Conservation (phyloP, 1,140 invertebrate species). For the Aphaenogaster ashmeadi region DNA sequence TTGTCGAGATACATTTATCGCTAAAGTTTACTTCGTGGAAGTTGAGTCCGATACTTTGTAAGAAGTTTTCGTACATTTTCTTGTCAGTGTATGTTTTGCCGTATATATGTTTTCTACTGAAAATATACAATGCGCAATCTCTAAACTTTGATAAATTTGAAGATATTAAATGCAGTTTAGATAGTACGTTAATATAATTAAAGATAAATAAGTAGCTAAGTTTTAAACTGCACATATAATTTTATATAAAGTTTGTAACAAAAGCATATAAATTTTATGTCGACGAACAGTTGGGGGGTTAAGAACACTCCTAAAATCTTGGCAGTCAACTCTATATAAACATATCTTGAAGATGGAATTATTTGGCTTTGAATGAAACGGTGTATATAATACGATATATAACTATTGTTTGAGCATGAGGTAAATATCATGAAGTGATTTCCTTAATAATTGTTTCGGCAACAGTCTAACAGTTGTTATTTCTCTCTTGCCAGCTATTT, state of each 20-base stretch:
- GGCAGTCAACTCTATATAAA: neutral
- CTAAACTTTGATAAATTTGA: neutral
- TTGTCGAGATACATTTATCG: slow-evolving; percentile 31
- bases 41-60: slow-evolving; percentile 2
- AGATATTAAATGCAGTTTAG: neutral
- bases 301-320: neutral
- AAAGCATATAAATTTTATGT: neutral
- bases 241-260: neutral
- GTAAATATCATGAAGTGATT: neutral
- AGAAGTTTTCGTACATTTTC: neutral
- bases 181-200: neutral
- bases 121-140: neutral
- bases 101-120: neutral
- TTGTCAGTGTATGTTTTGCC: neutral
- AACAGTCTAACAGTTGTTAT: slow-evolving; percentile 29
- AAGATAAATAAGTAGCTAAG: neutral
- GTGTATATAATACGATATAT: slow-evolving; percentile 1
- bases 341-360: neutral
- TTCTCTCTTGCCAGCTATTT: slow-evolving; percentile 19
- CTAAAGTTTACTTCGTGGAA: neutral
- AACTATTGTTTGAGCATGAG: neutral
- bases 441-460: slow-evolving; percentile 16
- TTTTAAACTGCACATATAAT: neutral
- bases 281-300: neutral
- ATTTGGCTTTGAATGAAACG: neutral